phyloP scores from a whole-genome alignment of 2,113 vertebrate species.

The Pitta sordida region DNA sequence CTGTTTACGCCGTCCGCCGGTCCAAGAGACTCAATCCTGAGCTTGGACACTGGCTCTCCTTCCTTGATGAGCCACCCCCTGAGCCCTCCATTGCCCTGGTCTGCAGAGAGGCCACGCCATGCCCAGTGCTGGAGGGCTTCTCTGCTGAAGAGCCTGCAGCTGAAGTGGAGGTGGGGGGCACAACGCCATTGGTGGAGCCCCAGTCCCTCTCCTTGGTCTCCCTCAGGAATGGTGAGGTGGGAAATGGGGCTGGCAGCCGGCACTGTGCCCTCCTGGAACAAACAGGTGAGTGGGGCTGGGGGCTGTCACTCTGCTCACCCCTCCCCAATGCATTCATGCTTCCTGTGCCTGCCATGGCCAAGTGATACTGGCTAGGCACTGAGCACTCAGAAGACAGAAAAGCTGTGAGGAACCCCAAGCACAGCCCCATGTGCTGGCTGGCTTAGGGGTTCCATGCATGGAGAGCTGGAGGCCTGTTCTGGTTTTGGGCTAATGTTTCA shows the following conservation, averaged over 20 bases:
- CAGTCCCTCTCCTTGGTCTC: constrained; percentile 78
- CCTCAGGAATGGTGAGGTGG: constrained; percentile 47
- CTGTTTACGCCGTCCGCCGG: constrained; percentile 81
- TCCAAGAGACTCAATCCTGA: constrained; percentile 88
- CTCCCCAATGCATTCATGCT: fast-evolving
- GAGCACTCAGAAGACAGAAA: neutral
- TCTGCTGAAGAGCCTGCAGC: constrained; percentile 32
- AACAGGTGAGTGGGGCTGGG: constrained; percentile 49
- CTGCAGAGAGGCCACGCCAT: neutral
- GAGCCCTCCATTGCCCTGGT: neutral
- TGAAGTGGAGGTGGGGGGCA: constrained; percentile 60
- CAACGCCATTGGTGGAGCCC: neutral
- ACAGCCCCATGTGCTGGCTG: neutral
- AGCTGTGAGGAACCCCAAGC: neutral
- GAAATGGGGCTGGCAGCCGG: constrained; percentile 41
- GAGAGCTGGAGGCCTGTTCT: neutral
- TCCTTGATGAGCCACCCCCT: neutral
- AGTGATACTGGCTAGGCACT: neutral
- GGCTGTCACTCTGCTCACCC: neutral
- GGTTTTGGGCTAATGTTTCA: neutral
- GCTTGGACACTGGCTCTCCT: constrained; percentile 71
- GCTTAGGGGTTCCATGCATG: neutral
- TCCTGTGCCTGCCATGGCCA: fast-evolving
- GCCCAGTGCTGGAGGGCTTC: constrained; percentile 26
- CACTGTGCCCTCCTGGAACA: constrained; percentile 28